Evolutionary conservation across 2,797 vertebrate species (phyloP).

Genomic region (Erpetoichthys calabaricus): DNA sequence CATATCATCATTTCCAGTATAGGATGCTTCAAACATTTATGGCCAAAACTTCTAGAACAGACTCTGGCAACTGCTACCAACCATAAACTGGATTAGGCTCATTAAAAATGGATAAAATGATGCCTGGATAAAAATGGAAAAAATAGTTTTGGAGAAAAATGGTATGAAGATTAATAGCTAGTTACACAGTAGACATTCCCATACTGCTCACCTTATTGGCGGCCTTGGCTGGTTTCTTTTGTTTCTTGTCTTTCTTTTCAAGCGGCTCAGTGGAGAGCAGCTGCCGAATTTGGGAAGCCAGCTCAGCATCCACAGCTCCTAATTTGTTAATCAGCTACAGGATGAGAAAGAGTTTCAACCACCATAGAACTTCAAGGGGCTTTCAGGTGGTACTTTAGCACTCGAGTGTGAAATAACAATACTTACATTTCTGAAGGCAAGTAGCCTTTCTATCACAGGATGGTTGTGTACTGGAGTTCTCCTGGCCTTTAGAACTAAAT

Average conservation of each 20-base stretch:
- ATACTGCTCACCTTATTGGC: constrained; percentile 22
- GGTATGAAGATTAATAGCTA: no score
- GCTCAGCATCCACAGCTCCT: constrained; percentile 48
- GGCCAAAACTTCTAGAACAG: no score
- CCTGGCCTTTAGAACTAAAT: constrained; percentile 80
- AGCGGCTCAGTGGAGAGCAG: constrained; percentile 45
- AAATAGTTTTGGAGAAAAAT: no score
- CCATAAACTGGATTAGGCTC: no score
- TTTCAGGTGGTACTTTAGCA: not conserved
- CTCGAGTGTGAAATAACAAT: not conserved
- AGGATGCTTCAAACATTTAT: no score
- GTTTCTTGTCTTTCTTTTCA: constrained; percentile 13
- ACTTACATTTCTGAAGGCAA: constrained; percentile 74
- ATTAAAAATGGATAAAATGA: no score
- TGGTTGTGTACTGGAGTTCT: constrained; percentile 71
- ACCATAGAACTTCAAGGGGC: not conserved
- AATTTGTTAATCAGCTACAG: constrained; percentile 75
- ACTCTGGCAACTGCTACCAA: no score
- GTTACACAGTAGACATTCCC: no score
- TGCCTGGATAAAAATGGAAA: no score
- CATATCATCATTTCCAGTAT: no score
- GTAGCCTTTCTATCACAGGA: constrained; percentile 79
- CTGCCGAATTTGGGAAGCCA: constrained; percentile 54
- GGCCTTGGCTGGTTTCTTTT: constrained; percentile 29
- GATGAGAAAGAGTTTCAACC: not conserved